A percentile compares a stretch with the other conserved stretches of the same genome.
Conservation (phyloP, 2,113 vertebrate genomes). For the Atrichornis clamosus region DNA sequence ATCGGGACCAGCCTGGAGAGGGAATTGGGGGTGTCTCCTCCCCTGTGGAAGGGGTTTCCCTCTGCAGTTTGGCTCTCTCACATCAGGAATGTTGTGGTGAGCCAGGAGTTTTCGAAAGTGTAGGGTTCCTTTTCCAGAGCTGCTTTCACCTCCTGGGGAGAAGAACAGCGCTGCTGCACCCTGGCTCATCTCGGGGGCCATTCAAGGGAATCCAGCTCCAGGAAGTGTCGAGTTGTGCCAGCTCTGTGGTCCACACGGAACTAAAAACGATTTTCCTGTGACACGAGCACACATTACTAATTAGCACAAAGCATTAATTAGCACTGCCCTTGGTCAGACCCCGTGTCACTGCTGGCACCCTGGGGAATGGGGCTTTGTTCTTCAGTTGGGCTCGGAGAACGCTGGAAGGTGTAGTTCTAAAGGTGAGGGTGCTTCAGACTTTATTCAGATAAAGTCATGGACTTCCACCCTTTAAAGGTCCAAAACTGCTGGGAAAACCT, state of each 20-base stretch:
- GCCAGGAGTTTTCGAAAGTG: not conserved
- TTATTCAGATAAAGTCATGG: not conserved
- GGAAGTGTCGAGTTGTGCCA: not conserved
- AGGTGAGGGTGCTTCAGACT: not conserved
- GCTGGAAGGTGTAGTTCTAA: not conserved
- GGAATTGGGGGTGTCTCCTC: too few species aligned
- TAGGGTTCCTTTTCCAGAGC: not conserved
- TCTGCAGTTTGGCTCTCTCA: not conserved
- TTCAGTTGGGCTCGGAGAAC: not conserved
- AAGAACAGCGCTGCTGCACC: accelerated
- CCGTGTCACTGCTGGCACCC: not conserved
- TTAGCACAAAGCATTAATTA: not conserved
- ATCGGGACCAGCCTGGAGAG: not conserved
- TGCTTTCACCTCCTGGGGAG: not conserved
- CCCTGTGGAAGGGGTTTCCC: not conserved
- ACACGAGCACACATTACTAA: not conserved
- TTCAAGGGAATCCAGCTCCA: not conserved
- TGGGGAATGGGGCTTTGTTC: not conserved
- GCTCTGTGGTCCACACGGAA: not conserved
- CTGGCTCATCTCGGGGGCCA: accelerated
- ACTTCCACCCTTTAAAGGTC: not conserved
- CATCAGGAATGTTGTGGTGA: not conserved
- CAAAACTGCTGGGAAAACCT: not conserved
- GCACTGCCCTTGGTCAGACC: not conserved
- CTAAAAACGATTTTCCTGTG: not conserved